These are phyloP conservation scores for Poeciliopsis infans DNA, from an alignment of 2,797 vertebrate genomes.

Conservation along the genomic window DNA sequence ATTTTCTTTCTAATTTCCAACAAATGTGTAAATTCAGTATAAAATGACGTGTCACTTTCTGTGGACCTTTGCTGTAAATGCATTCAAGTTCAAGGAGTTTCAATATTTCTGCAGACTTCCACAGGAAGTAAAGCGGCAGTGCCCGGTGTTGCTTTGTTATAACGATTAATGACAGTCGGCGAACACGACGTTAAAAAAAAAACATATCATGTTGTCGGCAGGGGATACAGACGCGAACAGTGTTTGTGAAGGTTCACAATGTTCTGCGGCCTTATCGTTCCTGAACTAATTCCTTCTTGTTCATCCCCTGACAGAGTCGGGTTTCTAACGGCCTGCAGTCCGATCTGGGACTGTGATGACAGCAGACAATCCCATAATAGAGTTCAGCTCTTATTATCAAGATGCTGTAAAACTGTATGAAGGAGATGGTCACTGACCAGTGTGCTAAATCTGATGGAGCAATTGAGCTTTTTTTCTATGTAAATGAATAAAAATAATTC, in stretches of 20 bases:
- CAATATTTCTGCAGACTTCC: background rate
- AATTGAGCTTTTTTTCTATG: conserved; percentile 6
- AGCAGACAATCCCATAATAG: conserved; percentile 60
- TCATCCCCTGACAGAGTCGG: conserved; percentile 70
- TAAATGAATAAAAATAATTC: background rate
- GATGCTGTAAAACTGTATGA: conserved; percentile 50
- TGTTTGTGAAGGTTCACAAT: conserved; percentile 71
- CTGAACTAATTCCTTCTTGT: conserved; percentile 75
- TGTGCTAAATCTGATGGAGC: conserved; percentile 28
- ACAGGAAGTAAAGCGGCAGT: conserved; percentile 26
- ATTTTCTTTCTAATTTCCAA: background rate
- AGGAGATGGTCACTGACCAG: conserved; percentile 52
- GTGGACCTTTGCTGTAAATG: background rate
- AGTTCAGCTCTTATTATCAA: conserved; percentile 58
- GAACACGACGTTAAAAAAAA: conserved; percentile 65
- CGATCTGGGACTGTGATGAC: conserved; percentile 63
- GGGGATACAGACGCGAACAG: conserved; percentile 55
- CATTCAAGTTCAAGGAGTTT: background rate
- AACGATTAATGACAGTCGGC: conserved; percentile 65
- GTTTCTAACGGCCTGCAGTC: conserved; percentile 64
- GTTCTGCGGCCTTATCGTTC: conserved; percentile 74
- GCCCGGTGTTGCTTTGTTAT: conserved; percentile 59
- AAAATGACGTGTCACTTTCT: background rate
- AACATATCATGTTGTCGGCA: conserved; percentile 74
- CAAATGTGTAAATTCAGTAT: background rate